Percentiles rank a stretch among this genome's conserved stretches.
These are phyloP conservation scores for Aegypius monachus DNA, from an alignment of 2,113 vertebrate genomes.

Conservation along the genomic window DNA sequence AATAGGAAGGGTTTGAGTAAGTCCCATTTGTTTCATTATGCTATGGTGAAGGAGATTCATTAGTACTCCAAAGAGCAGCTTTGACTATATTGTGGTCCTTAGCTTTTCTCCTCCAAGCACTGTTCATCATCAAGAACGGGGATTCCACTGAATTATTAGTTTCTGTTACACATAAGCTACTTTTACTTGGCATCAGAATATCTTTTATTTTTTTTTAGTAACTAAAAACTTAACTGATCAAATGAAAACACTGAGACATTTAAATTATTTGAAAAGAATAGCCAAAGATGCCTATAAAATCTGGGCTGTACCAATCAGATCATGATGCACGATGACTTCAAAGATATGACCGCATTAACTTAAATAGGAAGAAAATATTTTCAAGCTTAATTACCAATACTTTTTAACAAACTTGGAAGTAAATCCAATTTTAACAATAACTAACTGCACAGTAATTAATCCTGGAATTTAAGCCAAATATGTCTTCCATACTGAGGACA, in stretches of 20 bases:
- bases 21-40: background rate
- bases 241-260: slow-evolving; percentile 8
- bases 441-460: slow-evolving; percentile 52
- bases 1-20: background rate
- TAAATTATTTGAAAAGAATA: background rate
- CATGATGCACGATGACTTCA: background rate
- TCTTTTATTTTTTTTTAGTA: background rate
- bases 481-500: slow-evolving; percentile 48
- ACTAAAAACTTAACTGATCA: slow-evolving; percentile 7
- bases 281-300: background rate
- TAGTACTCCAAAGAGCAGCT: background rate
- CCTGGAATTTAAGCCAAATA: slow-evolving; percentile 41
- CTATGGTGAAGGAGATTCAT: background rate
- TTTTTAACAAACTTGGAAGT: slow-evolving; percentile 47
- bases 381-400: slow-evolving; percentile 10
- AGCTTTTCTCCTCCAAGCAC: background rate
- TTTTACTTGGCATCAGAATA: background rate
- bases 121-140: background rate
- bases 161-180: background rate
- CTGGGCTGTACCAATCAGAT: background rate
- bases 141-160: background rate
- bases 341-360: background rate
- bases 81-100: background rate
- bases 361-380: slow-evolving; percentile 25
- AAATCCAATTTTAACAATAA: slow-evolving; percentile 42